A percentile compares a stretch with the other conserved stretches of the same genome.
Conservation (phyloP, 1,140 invertebrate species). For the Aphis craccivora region DNA sequence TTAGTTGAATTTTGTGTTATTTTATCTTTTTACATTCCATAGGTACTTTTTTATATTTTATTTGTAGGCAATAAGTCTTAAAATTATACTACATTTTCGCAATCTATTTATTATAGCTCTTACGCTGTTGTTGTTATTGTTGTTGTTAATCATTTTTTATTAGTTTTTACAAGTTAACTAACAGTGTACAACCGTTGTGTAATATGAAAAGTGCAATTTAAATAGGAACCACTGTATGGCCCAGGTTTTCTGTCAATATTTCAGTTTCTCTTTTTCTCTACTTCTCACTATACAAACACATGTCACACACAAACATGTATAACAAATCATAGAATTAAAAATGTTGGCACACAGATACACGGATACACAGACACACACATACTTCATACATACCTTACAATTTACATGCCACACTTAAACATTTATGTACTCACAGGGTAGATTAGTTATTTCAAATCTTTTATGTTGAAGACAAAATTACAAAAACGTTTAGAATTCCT, state of each 20-base stretch:
- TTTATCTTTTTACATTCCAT: constrained; percentile 54
- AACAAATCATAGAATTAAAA: neutral
- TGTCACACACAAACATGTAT: neutral
- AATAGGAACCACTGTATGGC: neutral
- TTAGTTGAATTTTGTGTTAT: constrained; percentile 56
- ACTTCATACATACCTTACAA: neutral
- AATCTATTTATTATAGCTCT: constrained; percentile 50
- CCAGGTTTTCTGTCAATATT: neutral
- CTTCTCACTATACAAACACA: neutral
- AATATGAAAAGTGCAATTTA: constrained; percentile 24
- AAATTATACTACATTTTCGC: constrained; percentile 44
- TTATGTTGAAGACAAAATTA: constrained; percentile 30
- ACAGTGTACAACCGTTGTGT: constrained; percentile 15
- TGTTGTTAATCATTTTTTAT: constrained; percentile 56
- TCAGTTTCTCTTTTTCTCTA: constrained; percentile 1
- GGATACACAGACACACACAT: neutral
- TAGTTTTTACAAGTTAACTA: constrained; percentile 41
- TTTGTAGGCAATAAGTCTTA: constrained; percentile 43
- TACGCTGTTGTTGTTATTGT: constrained; percentile 57
- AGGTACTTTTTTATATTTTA: constrained; percentile 36
- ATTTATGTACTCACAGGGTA: constrained; percentile 51
- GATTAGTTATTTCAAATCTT: constrained; percentile 45
- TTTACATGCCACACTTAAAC: neutral
- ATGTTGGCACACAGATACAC: neutral
- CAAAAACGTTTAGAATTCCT: constrained; percentile 22